Conservation (phyloP, 2,113 vertebrate genomes). For the Tragelaphus strepsiceros region DNA sequence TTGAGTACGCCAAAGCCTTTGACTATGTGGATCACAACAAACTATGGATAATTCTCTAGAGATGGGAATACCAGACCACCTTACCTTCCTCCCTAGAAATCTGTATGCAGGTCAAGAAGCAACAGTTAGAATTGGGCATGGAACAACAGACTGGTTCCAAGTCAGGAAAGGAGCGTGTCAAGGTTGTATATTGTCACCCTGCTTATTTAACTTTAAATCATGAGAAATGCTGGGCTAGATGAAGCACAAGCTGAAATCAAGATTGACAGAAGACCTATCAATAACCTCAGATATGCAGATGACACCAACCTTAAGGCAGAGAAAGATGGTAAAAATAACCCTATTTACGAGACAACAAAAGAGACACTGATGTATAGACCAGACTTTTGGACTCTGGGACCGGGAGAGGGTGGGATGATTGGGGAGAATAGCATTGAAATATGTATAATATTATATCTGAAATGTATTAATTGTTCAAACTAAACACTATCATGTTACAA, state of each 20-base stretch:
- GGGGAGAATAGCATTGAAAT: no score
- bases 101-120: not conserved
- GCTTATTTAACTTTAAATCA: not conserved
- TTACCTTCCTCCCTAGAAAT: not conserved
- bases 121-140: not conserved
- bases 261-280: not conserved
- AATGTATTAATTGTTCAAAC: no score
- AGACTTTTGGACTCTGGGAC: no score
- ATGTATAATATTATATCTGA: no score
- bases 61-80: not conserved
- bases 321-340: no score
- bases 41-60: not conserved
- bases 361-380: no score
- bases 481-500: no score
- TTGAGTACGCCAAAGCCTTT: not conserved
- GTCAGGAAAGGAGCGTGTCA: not conserved
- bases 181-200: not conserved
- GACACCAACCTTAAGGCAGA: not conserved
- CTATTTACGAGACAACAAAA: no score
- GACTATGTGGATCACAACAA: not conserved
- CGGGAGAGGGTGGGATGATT: no score
- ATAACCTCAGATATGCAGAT: not conserved
- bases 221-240: not conserved
- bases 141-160: not conserved
- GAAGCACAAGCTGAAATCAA: not conserved